Evolutionary conservation across 1,140 invertebrate genomes (phyloP), one percentile per base, ranked within the genome.

Genomic region (Kradibia gibbosae): DNA sequence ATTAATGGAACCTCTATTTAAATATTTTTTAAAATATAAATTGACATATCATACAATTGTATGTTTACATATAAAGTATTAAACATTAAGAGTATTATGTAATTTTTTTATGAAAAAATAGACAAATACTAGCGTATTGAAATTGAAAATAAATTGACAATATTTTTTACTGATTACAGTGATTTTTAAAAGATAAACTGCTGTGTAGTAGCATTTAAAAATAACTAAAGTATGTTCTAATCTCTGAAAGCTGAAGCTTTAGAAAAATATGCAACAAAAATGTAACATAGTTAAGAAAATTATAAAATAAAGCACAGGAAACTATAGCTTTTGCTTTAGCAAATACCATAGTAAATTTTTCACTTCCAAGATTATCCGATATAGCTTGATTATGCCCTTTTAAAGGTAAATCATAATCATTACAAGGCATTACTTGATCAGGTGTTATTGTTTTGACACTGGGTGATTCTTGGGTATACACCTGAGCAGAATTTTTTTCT

Each of bases 281-380:
- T 22, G 10, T 65, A 78, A 55, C 72, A 45, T 80, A 83, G 78
- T 77, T 48, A 75, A 72, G 75, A 39, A 60, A 78, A 62, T 34
- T 72, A 48, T 39, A 50, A 50, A 77, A 77, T 34, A 48, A 75
- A 67, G 36, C 67, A 74, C 17, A 57, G 75, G 71, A 79, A 73
- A 0, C 70, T 78, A 76, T 31, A 77, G 71, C 57, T 75, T 42
- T 39, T 80, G 34, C 25, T 76, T 28, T 80, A 17, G 0, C 22
- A 83, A 78, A 82, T 88, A 88, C 87, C 87, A 86, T 86, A 39
- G 85, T 84, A 67, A 83, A 67, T 72, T 86, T 87, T 34, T 83
- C 82, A 80, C 42, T 83, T 76, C 60, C 42, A 78, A 62, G 34
- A 77, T 85, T 87, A 77, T 85, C 86, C 76, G 82, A 86, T 80